Evolutionary conservation across 35 echinoderm and acorn worm genomes (phyloP), one percentile per base, ranked within the genome.

Genomic region (Holothuria glaberrima): DNA sequence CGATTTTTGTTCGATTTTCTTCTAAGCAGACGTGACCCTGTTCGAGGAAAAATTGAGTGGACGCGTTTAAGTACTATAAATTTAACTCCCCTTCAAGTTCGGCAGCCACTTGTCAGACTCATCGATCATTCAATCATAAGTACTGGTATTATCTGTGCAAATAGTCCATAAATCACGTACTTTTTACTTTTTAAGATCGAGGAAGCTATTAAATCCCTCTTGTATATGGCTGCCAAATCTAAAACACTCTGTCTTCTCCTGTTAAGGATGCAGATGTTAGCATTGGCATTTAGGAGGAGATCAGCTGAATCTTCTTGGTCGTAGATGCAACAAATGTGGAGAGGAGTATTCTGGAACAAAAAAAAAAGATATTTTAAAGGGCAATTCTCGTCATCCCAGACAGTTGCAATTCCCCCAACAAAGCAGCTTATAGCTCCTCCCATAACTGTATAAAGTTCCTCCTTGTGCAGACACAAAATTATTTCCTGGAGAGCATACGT

Each of bases 301-400:
- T 64, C 5, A 31, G 83, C 83, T 41, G 83, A 58, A 41, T 69
- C 63, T n/a, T 33, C 36, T 32, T 86, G 83, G 35, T 86, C 33
- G 83, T 86, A 86, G 0, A 86, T 86, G 33, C 83, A 86, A 46
- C 59, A 67, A 6, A 86, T 64, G 22, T 86, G 83, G 22, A 86
- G 83, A 2, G 83, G 59, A 25, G 83, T 86, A 46, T 86, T 86
- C 83, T 86, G 56, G 4, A 83, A 83, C 48, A 59, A 13, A 33
- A 83, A 45, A 20, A 75, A 32, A 32, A n/a, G n/a, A n/a, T n/a
- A n/a, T n/a, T n/a, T n/a, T n/a, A n/a, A n/a, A n/a, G n/a, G n/a
- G n/a, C n/a, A n/a, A n/a, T n/a, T n/a, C n/a, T n/a, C n/a, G n/a
- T n/a, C n/a, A n/a, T n/a, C n/a, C n/a, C n/a, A n/a, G n/a, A n/a